Percentiles rank a stretch among this genome's conserved stretches.
phyloP scores from a whole-genome alignment of 2,888 invertebrate genomes.

The Liopterus haemorrhoidalis region DNA sequence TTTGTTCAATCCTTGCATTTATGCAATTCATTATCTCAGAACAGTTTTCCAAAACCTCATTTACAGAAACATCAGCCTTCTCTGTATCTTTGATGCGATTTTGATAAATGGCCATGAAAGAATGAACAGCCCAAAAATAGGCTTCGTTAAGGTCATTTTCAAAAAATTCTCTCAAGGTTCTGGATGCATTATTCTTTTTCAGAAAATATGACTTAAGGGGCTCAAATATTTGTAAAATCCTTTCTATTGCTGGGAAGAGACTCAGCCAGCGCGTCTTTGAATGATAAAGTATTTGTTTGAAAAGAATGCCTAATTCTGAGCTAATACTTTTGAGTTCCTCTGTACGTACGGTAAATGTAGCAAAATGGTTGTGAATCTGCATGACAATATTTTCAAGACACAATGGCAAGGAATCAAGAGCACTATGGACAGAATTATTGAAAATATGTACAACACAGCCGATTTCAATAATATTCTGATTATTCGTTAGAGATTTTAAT shows the following conservation, averaged over 20 bases:
- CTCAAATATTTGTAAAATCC: conserved; percentile 19
- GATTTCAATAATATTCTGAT: conserved; percentile 12
- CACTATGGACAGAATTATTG: conserved; percentile 14
- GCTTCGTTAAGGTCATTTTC: conserved; percentile 14
- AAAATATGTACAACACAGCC: conserved; percentile 18
- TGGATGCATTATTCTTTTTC: conserved; percentile 15
- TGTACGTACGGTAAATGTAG: conserved; percentile 6
- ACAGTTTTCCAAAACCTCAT: too few relatives aligned
- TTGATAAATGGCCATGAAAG: too few relatives aligned
- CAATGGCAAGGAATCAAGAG: conserved; percentile 10
- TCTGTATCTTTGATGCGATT: too few relatives aligned
- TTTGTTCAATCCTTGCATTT: conserved; percentile 23
- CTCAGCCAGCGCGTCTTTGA: conserved; percentile 9
- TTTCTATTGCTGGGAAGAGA: conserved; percentile 12
- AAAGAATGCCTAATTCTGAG: conserved; percentile 6
- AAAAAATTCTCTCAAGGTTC: conserved; percentile 14
- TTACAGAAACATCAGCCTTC: too few relatives aligned
- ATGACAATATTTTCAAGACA: conserved; percentile 11
- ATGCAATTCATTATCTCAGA: conserved; percentile 24
- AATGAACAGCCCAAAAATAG: conserved; percentile 15
- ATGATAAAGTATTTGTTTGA: conserved; percentile 11
- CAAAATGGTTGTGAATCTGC: conserved; percentile 15
- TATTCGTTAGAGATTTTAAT: conserved; percentile 11
- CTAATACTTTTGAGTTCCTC: conserved; percentile 1
- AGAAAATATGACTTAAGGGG: conserved; percentile 16